phyloP scores from a whole-genome alignment of 1,140 invertebrate genomes.

The Nephila pilipes region DNA sequence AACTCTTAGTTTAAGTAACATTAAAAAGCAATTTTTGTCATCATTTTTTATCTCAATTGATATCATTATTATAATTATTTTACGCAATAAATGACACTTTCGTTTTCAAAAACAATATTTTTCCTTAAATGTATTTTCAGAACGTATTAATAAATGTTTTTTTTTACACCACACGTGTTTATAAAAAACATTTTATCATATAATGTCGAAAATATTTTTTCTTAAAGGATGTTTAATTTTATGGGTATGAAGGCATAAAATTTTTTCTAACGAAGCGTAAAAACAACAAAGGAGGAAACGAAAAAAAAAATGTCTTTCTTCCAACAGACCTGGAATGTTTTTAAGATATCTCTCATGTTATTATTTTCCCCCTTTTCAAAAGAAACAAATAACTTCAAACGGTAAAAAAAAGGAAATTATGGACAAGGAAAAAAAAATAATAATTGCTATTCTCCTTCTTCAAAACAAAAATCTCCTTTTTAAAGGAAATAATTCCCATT shows the following conservation, averaged over 20 bases:
- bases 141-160: background rate
- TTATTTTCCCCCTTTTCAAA: slow-evolving; percentile 33
- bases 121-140: background rate
- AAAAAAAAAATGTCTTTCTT: background rate
- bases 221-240: slow-evolving; percentile 27
- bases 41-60: background rate
- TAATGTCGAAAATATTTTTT: background rate
- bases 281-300: background rate
- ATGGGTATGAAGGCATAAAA: background rate
- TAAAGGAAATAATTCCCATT: slow-evolving; percentile 55
- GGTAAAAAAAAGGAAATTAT: background rate
- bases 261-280: background rate
- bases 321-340: slow-evolving; percentile 16
- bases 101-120: background rate
- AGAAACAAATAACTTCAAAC: background rate
- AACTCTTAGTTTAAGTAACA: slow-evolving; percentile 20
- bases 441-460: slow-evolving; percentile 41
- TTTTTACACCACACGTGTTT: background rate
- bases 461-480: slow-evolving; percentile 5
- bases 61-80: slow-evolving; percentile 36
- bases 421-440: background rate
- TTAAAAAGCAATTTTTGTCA: background rate
- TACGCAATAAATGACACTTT: slow-evolving; percentile 12
- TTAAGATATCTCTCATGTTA: slow-evolving; percentile 22
- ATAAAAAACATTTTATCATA: background rate